Evolutionary conservation across 2,888 invertebrate species (phyloP).

Genomic region (Autographa gamma): DNA sequence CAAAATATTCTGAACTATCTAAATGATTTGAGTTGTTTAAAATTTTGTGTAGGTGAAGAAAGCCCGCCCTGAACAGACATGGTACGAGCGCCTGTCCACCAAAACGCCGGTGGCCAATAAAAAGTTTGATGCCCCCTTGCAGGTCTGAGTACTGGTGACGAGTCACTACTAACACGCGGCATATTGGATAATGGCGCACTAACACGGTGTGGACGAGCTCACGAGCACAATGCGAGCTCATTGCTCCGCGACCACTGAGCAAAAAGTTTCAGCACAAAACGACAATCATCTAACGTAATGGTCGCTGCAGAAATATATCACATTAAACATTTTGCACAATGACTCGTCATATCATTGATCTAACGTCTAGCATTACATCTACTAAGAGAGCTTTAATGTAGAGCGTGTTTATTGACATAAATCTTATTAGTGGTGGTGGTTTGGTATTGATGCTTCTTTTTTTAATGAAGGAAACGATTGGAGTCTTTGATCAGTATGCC

Average conservation of each 20-base stretch:
- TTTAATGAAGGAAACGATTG: constrained; percentile 45
- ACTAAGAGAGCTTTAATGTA: neutral
- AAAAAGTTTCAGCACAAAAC: constrained; percentile 24
- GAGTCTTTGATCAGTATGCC: constrained; percentile 36
- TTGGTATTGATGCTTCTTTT: constrained; percentile 55
- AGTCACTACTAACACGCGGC: constrained; percentile 38
- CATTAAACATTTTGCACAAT: neutral
- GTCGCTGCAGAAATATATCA: neutral
- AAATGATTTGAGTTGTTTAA: constrained; percentile 19
- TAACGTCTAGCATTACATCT: neutral
- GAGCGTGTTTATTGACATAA: constrained; percentile 4
- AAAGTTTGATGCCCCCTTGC: constrained; percentile 74
- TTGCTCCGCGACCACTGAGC: constrained; percentile 13
- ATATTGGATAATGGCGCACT: constrained; percentile 56
- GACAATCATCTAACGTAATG: neutral
- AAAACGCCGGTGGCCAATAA: constrained; percentile 70
- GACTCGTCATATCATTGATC: neutral
- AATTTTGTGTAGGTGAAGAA: constrained; percentile 74
- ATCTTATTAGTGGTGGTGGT: constrained; percentile 59
- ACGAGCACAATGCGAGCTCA: constrained; percentile 7
- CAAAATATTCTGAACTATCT: neutral
- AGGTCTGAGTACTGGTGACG: constrained; percentile 71
- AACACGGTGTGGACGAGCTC: constrained; percentile 49
- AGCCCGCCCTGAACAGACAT: constrained; percentile 74
- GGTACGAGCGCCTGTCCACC: constrained; percentile 84